A percentile compares a stretch with the other conserved stretches of the same genome.
phyloP scores from a whole-genome alignment of 2,113 vertebrate genomes.

The Rhinoderma darwinii region DNA sequence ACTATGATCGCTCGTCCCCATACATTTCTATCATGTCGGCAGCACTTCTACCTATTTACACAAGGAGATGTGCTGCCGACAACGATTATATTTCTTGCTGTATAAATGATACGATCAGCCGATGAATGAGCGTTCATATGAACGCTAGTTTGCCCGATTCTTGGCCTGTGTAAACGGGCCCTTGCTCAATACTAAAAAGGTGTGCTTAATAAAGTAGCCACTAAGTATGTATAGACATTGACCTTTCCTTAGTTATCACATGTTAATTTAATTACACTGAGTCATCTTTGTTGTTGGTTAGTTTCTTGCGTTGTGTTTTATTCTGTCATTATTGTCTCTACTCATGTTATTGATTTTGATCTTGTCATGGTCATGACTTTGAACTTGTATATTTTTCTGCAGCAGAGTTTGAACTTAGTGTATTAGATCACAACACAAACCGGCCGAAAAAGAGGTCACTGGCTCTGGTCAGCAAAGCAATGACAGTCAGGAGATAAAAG shows the following conservation, averaged over 20 bases:
- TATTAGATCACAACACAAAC: conserved; percentile 43
- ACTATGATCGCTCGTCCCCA: too few relatives aligned
- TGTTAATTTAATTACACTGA: not conserved
- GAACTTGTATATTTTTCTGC: conserved; percentile 6
- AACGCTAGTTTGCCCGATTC: too few relatives aligned
- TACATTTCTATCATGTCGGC: too few relatives aligned
- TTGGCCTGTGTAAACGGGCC: too few relatives aligned
- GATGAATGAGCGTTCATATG: too few relatives aligned
- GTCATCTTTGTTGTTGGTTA: conserved; percentile 18
- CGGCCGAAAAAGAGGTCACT: conserved; percentile 36
- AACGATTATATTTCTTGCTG: too few relatives aligned
- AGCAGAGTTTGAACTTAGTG: conserved; percentile 11
- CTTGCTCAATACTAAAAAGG: too few relatives aligned
- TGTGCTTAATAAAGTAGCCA: too few relatives aligned
- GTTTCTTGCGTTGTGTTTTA: not conserved
- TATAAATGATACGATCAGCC: too few relatives aligned
- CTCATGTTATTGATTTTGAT: conserved; percentile 42
- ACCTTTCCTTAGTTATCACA: not conserved
- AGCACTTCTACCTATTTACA: too few relatives aligned
- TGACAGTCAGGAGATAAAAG: conserved; percentile 52
- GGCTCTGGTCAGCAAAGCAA: conserved; percentile 35
- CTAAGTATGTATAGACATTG: too few relatives aligned
- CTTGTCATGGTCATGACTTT: conserved; percentile 15
- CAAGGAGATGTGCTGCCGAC: too few relatives aligned
- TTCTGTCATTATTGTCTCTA: not conserved